phyloP scores from a whole-genome alignment of 2,797 vertebrate genomes.

The Crypturellus tataupa region DNA sequence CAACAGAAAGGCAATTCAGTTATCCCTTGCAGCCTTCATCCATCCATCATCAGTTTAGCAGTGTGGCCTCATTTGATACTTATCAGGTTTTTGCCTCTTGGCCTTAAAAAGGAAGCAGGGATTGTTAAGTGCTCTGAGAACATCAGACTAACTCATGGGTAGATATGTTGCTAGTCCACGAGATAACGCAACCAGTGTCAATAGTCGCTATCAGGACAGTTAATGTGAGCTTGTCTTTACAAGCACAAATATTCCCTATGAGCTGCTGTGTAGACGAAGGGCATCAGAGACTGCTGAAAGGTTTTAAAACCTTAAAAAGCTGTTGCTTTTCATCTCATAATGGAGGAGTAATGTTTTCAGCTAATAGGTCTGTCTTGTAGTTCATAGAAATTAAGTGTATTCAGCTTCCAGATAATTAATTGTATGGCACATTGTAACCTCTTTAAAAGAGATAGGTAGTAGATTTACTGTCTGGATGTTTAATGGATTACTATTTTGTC shows the following conservation, averaged over 20 bases:
- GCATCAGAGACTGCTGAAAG: background rate
- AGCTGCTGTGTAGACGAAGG: background rate
- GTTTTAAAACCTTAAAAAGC: background rate
- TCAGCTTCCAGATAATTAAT: slow-evolving; percentile 44
- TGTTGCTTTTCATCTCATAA: slow-evolving; percentile 8
- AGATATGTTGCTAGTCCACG: background rate
- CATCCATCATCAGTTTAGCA: background rate
- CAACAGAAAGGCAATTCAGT: background rate
- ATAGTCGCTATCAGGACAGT: background rate
- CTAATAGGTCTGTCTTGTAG: slow-evolving; percentile 18
- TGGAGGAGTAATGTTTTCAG: slow-evolving; percentile 18
- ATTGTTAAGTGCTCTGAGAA: background rate
- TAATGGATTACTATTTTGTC: slow-evolving; percentile 45
- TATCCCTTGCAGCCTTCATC: background rate
- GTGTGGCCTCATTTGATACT: background rate
- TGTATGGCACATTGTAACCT: background rate
- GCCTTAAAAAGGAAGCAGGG: background rate
- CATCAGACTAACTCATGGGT: background rate
- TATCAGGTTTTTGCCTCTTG: background rate
- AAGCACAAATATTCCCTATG: background rate
- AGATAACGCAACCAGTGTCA: background rate
- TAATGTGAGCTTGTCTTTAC: background rate
- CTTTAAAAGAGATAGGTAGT: background rate
- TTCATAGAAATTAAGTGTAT: slow-evolving; percentile 32
- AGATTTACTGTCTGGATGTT: slow-evolving; percentile 24